Conservation (phyloP, 1,140 invertebrate species). For the Carposina sasakii region DNA sequence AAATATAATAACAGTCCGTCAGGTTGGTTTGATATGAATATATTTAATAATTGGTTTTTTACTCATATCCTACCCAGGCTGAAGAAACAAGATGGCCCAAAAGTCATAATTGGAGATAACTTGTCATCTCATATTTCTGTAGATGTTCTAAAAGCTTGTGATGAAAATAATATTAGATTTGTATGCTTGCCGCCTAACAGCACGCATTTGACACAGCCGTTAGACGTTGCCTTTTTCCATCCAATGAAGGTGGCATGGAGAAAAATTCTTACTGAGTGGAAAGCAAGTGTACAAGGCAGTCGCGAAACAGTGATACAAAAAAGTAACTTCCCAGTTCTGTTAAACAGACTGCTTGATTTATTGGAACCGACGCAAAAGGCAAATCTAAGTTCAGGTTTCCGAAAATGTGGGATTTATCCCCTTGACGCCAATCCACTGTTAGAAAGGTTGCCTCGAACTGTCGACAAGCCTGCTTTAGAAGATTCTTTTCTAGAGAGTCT, state of each 20-base stretch:
- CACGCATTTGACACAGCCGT: conserved; percentile 46
- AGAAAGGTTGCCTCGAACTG: too few species aligned
- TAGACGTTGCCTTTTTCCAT: conserved; percentile 47
- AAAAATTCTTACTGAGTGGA: conserved; percentile 31
- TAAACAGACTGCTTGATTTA: too few species aligned
- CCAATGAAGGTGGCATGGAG: conserved; percentile 41
- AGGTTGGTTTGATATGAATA: conserved; percentile 50
- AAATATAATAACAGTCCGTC: conserved; percentile 39
- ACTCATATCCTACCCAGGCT: conserved; percentile 26
- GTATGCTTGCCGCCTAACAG: conserved; percentile 33
- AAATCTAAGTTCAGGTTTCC: too few species aligned
- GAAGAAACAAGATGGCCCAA: conserved; percentile 10
- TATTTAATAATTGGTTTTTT: conserved; percentile 51
- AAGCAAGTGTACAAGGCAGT: conserved; percentile 11
- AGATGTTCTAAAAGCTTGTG: conserved; percentile 24
- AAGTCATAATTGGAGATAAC: conserved; percentile 3
- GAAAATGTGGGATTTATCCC: too few species aligned
- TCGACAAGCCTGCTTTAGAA: too few species aligned
- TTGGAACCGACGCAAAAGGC: too few species aligned
- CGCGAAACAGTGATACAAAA: not conserved
- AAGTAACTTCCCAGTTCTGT: too few species aligned
- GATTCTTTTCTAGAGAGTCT: too few species aligned
- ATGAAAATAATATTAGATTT: conserved; percentile 34
- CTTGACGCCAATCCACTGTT: too few species aligned
- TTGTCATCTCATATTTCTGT: not conserved